Conservation (phyloP, 2,113 vertebrate genomes). For the Ptilonorhynchus violaceus region DNA sequence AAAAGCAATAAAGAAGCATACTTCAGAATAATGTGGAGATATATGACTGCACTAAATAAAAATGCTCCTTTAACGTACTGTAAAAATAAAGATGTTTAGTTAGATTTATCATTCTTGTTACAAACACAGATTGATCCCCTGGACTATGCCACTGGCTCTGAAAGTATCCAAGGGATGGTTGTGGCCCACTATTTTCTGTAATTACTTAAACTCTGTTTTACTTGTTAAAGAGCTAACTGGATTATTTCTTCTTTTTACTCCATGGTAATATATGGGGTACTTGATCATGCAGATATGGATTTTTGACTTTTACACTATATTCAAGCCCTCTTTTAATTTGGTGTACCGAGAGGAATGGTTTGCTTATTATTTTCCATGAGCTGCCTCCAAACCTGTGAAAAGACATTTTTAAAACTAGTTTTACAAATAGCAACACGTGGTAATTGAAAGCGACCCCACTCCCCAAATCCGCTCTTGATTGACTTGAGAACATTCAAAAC, state of each 20-base stretch:
- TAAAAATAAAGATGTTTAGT: constrained; percentile 66
- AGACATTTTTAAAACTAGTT: not conserved
- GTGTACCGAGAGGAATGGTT: not conserved
- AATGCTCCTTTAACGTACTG: constrained; percentile 66
- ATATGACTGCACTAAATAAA: constrained; percentile 69
- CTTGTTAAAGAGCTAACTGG: constrained; percentile 30
- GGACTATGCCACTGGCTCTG: not conserved
- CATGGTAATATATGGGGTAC: not conserved
- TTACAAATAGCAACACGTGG: not conserved
- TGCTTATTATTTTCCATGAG: not conserved
- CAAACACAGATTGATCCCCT: constrained; percentile 17
- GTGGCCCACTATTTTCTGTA: not conserved
- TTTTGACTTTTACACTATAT: not conserved
- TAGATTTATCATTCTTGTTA: constrained; percentile 69
- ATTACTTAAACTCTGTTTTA: constrained; percentile 38
- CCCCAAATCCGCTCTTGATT: not conserved
- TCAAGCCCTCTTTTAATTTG: not conserved
- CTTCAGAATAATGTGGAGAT: constrained; percentile 74
- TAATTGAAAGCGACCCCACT: not conserved
- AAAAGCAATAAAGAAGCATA: constrained; percentile 65
- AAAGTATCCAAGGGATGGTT: not conserved
- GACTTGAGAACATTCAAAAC: constrained; percentile 20
- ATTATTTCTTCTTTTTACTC: not conserved
- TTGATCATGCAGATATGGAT: not conserved
- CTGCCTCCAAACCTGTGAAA: not conserved